A percentile compares a stretch with the other conserved stretches of the same genome.
phyloP scores from a whole-genome alignment of 1,140 invertebrate species.

The Cyclina sinensis region DNA sequence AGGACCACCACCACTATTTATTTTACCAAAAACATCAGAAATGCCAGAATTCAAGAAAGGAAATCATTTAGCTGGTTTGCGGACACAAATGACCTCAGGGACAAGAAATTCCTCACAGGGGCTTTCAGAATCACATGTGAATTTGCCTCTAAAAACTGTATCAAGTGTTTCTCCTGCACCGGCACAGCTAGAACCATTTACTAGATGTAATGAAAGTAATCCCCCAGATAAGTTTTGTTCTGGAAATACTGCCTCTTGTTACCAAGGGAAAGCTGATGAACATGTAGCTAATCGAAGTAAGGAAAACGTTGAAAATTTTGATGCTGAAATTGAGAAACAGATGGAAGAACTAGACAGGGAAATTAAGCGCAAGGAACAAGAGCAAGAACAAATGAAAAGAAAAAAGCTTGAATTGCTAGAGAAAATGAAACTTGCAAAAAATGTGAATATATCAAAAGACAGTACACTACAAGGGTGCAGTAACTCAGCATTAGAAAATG shows the following conservation, averaged over 20 bases:
- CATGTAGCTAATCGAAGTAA: background rate
- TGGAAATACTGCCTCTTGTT: background rate
- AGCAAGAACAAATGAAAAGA: constrained; percentile 51
- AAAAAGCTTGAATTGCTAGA: constrained; percentile 42
- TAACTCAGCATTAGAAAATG: background rate
- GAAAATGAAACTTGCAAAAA: constrained; percentile 50
- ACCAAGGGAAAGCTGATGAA: background rate
- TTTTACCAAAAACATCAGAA: background rate
- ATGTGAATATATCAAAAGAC: background rate
- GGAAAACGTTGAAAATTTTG: constrained; percentile 9
- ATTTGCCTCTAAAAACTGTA: background rate
- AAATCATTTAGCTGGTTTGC: too few species aligned
- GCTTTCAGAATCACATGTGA: background rate
- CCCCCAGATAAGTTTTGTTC: background rate
- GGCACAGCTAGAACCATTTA: background rate
- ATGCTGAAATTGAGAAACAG: constrained; percentile 57
- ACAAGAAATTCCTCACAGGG: background rate
- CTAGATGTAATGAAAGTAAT: background rate
- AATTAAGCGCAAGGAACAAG: constrained; percentile 51
- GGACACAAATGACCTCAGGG: background rate
- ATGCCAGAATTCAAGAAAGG: background rate
- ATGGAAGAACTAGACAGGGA: constrained; percentile 58
- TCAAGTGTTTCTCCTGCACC: background rate
- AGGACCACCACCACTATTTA: background rate
- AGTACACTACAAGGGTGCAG: background rate